Percentiles rank a stretch among this genome's conserved stretches.
phyloP scores from a whole-genome alignment of 2,113 vertebrate species.

The Charina bottae region DNA sequence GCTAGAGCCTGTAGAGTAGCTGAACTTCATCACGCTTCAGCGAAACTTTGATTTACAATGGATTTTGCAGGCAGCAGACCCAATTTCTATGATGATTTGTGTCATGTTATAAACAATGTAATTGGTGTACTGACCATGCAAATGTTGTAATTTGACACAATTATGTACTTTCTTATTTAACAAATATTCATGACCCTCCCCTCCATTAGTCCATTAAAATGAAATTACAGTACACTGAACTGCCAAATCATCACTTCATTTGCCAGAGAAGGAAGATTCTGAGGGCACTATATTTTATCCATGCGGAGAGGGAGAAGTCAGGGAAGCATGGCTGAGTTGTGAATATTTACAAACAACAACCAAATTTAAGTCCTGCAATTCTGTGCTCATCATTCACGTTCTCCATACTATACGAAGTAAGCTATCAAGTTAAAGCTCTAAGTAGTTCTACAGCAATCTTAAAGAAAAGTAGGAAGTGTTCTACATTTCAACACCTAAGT shows the following conservation, averaged over 20 bases:
- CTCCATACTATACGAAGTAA: background rate
- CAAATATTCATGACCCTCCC: background rate
- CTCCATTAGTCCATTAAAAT: background rate
- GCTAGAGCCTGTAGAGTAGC: background rate
- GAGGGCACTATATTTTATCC: background rate
- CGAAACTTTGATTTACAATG: background rate
- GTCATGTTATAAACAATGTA: background rate
- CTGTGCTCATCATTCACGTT: background rate
- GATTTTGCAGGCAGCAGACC: background rate
- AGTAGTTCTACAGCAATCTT: background rate
- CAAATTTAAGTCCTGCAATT: background rate
- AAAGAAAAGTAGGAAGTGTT: conserved; percentile 3
- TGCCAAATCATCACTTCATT: background rate
- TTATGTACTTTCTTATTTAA: background rate
- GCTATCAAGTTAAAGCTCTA: background rate
- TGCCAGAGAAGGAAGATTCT: background rate
- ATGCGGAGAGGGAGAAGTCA: background rate
- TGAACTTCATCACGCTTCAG: background rate
- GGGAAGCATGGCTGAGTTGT: background rate
- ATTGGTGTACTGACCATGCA: background rate
- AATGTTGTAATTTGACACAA: background rate
- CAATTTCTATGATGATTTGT: background rate
- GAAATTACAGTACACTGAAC: background rate
- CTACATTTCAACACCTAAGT: background rate
- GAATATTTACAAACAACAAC: background rate